phyloP scores from a whole-genome alignment of 1,140 invertebrate genomes.

The Magallana gigas region DNA sequence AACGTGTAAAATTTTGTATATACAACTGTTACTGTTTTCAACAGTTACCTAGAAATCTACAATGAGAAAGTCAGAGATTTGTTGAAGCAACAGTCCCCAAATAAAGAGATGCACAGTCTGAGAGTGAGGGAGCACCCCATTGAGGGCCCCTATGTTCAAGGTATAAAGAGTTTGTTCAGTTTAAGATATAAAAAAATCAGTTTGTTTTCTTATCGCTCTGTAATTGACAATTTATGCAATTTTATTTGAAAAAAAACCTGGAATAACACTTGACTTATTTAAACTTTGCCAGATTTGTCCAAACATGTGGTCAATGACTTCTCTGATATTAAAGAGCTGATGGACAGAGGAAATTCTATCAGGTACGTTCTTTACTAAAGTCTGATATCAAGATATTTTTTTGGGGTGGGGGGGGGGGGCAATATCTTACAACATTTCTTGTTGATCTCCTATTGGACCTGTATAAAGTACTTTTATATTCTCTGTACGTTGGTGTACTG shows the following conservation, averaged over 20 bases:
- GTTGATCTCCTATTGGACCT: too few species aligned
- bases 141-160: conserved; percentile 79
- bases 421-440: too few species aligned
- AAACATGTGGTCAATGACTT: conserved; percentile 81
- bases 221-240: background rate
- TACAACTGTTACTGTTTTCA: conserved; percentile 11
- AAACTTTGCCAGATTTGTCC: conserved; percentile 73
- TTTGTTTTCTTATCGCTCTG: background rate
- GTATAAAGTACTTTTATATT: too few species aligned
- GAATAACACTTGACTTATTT: background rate
- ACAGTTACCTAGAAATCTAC: conserved; percentile 78
- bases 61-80: conserved; percentile 79
- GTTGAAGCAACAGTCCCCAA: conserved; percentile 61
- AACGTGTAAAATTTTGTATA: too few species aligned
- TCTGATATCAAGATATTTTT: too few species aligned
- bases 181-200: background rate
- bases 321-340: conserved; percentile 81
- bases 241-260: too few species aligned
- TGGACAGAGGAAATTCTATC: conserved; percentile 77
- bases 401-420: too few species aligned
- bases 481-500: conserved; percentile 45
- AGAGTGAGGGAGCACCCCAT: conserved; percentile 78
- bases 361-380: conserved; percentile 58
- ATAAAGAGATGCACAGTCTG: conserved; percentile 69
- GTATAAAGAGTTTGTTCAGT: conserved; percentile 56